Evolutionary conservation across 2,113 vertebrate species (phyloP).

Genomic region (Syngnathus scovelli): DNA sequence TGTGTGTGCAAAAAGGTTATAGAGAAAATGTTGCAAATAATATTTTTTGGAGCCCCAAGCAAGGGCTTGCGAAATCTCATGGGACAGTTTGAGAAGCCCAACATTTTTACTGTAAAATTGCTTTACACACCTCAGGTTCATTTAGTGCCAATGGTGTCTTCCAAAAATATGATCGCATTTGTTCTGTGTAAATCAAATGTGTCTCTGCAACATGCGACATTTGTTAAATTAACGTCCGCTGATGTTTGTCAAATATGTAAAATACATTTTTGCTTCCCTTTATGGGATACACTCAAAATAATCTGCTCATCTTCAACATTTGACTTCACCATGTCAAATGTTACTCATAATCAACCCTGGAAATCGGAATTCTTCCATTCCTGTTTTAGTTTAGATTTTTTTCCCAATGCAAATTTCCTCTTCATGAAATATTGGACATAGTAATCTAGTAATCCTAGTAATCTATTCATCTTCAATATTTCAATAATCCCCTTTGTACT

Average conservation of each 20-base stretch:
- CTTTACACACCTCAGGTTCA: neutral
- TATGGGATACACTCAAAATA: neutral
- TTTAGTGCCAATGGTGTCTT: neutral
- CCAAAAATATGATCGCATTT: neutral
- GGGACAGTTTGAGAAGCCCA: neutral
- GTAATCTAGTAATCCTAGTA: neutral
- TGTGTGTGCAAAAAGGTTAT: no score
- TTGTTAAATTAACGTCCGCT: neutral
- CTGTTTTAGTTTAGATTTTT: neutral
- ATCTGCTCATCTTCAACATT: neutral
- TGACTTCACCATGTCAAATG: neutral
- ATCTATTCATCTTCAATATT: neutral
- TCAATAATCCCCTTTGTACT: neutral
- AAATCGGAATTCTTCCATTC: neutral
- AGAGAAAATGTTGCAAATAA: neutral
- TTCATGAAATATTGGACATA: neutral
- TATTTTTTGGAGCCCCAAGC: neutral
- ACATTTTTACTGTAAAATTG: neutral
- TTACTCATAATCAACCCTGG: neutral
- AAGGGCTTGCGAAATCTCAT: neutral
- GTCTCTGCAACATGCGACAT: neutral
- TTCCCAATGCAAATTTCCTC: neutral
- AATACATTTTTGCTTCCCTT: neutral
- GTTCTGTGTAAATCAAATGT: neutral
- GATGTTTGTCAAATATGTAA: neutral